Percentiles rank a stretch among this genome's conserved stretches.
Conservation (phyloP, 2,797 vertebrate genomes). For the Trachops cirrhosus region DNA sequence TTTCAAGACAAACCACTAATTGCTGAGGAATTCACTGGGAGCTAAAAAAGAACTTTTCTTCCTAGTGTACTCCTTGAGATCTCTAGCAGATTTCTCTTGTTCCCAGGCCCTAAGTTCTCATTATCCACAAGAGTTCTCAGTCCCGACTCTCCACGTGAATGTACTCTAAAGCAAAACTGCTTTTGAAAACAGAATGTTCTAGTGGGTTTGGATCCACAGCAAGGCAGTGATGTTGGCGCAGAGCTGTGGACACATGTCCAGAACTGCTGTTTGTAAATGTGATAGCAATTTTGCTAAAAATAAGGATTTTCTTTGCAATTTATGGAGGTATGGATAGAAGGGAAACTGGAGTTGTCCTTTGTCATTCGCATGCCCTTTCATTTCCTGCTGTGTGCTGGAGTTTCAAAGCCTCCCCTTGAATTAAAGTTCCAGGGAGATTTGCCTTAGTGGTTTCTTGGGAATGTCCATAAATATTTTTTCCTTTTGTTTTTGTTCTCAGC, state of each 20-base stretch:
- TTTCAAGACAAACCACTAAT: conserved; percentile 69
- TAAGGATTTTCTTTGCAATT: conserved; percentile 11
- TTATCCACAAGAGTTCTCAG: not conserved
- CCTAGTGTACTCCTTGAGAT: not conserved
- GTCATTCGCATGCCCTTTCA: conserved; percentile 28
- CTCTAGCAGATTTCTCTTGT: not conserved
- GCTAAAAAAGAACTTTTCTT: conserved; percentile 56
- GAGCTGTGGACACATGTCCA: not conserved
- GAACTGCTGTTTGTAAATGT: not conserved
- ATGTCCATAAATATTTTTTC: conserved; percentile 58
- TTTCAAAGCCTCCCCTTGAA: conserved; percentile 55
- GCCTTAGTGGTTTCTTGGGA: conserved; percentile 59
- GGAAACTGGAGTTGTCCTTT: conserved; percentile 5
- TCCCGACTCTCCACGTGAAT: not conserved
- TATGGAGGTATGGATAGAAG: not conserved
- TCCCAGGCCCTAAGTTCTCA: not conserved
- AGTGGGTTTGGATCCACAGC: conserved; percentile 30
- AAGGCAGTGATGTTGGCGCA: not conserved
- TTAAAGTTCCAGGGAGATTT: conserved; percentile 53
- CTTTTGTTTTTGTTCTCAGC: conserved; percentile 62
- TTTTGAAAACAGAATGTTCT: conserved; percentile 63
- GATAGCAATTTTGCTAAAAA: conserved; percentile 58
- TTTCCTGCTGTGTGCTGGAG: conserved; percentile 52
- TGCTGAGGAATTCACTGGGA: conserved; percentile 57
- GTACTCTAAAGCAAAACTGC: conserved; percentile 55